These are phyloP conservation scores for Platyrinchus mystaceus DNA, from an alignment of 2,797 vertebrate species.

Conservation along the genomic window DNA sequence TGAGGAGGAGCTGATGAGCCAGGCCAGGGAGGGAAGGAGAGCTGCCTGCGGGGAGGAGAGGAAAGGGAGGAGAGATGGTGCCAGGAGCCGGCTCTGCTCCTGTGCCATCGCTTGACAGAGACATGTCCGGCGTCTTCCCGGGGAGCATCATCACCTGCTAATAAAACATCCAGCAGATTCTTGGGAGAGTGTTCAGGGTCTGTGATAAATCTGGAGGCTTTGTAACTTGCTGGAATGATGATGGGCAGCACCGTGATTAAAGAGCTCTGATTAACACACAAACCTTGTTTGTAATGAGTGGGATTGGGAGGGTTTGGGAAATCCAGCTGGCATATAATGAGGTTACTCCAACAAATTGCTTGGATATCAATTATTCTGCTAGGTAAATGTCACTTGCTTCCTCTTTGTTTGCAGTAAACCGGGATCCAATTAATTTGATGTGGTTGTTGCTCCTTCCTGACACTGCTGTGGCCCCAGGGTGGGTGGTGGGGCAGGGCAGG, in stretches of 20 bases:
- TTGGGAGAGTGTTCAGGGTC: not conserved
- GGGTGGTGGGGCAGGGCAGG: not conserved
- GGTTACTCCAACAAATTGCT: constrained; percentile 69
- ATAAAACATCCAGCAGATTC: not conserved
- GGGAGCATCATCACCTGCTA: not conserved
- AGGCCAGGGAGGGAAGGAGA: not conserved
- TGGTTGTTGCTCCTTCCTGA: not conserved
- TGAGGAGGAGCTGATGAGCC: not conserved
- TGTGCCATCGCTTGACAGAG: not conserved
- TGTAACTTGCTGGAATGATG: not conserved
- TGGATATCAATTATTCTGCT: constrained; percentile 67
- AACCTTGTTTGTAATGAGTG: constrained; percentile 62
- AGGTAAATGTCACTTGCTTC: constrained; percentile 68
- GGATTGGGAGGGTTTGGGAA: constrained; percentile 59
- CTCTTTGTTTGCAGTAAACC: constrained; percentile 24
- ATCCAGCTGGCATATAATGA: constrained; percentile 63
- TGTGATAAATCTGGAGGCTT: not conserved
- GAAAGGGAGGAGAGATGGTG: not conserved
- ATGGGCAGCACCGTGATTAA: constrained; percentile 19
- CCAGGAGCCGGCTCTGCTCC: not conserved
- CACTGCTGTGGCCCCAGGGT: fast-evolving
- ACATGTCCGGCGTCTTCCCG: not conserved
- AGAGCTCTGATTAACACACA: constrained; percentile 63
- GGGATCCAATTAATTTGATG: constrained; percentile 14
- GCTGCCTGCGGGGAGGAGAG: not conserved